Evolutionary conservation across 2,113 vertebrate genomes (phyloP), one percentile per base, ranked within the genome.

Genomic region (Lasiurus borealis): DNA sequence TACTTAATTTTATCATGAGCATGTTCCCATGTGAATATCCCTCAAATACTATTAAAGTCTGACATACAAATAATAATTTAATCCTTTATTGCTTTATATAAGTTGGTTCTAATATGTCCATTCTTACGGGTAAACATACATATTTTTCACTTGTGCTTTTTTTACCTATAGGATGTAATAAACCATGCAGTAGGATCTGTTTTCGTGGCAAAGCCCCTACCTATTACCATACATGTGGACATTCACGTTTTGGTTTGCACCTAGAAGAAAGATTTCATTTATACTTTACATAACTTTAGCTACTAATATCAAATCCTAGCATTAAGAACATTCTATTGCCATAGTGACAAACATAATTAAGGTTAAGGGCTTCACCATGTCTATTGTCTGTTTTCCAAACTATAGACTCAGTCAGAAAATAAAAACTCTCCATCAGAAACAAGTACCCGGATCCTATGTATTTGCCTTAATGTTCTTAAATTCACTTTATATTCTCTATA

Each of bases 261-360:
- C 36, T 93, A n/a, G 52, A 90, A 84, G 19, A 80, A 92, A 75
- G 18, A 94, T 92, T 76, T 90, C 25, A 72, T 64, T 90, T 93
- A 76, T 68, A 80, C 36, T 88, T 46, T 72, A 88, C 44, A 23
- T 19, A 76, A 69, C 27, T 81, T 81, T 85, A 92, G 66, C 50
- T 85, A 85, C 4, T 82, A 29, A 90, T 82, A 86, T 6, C 64
- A 90, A 93, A 76, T 86, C 44, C 62, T 86, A 82, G 59, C 59
- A 77, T 82, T 92, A 82, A 96, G 75, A 31, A 89, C 25, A 89
- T 91, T 84, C 64, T 48, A 75, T 66, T 83, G 34, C 66, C 81
- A 87, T 29, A 77, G 52, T 15, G 82, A 90, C 31, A 40, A 93
- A 95, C 52, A 87, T 27, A 85, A 89, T 29, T 78, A 89, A 81